Evolutionary conservation across 2,797 vertebrate species (phyloP), one percentile per base, ranked within the genome.

Genomic region (Psittacula echo): DNA sequence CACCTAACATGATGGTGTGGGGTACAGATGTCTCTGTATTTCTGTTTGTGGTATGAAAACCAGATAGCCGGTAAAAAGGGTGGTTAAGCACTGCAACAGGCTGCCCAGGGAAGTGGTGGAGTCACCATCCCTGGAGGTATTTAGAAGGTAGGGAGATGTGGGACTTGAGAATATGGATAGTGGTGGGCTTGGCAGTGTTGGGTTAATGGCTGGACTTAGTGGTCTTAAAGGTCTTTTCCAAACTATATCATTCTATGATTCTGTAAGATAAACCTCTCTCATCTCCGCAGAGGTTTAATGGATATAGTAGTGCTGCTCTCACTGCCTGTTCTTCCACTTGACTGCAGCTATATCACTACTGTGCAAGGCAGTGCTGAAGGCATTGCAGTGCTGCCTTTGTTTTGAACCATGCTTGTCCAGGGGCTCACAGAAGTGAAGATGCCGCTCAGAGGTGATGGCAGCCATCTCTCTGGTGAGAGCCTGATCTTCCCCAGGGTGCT

Each of bases 251-350:
- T 67, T 56, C 2, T 27, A 2, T 78, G 14, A 34, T 54, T 87
- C 24, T 30, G 0, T 72, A 34, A 41, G 42, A 66, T 23, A 71
- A 56, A 39, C 15, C 8, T 48, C 4, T 19, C 8, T 66, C 9
- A 18, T 77, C 87, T 81, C 42, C 27, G 17, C 11, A n/a, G 62
- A 51, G 26, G 10, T 77, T 70, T 67, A 41, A 8, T 16, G 39
- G 64, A 34, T 5, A 5, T 10, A 7, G 37, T 7, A 5, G 6
- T 70, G 71, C 73, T 71, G 21, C 18, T 75, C 10, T 83, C 18
- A 10, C 5, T 0, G 6, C 16, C 3, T 66, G 2, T 53, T 41
- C 41, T 82, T 70, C 53, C 34, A 39, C 29, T 27, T 1, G 1
- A 0, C 27, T 70, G 27, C 48, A 56, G 47, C 27, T 37, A 39